phyloP scores from a whole-genome alignment of 2,888 invertebrate species.

The Protodeltote pygarga region DNA sequence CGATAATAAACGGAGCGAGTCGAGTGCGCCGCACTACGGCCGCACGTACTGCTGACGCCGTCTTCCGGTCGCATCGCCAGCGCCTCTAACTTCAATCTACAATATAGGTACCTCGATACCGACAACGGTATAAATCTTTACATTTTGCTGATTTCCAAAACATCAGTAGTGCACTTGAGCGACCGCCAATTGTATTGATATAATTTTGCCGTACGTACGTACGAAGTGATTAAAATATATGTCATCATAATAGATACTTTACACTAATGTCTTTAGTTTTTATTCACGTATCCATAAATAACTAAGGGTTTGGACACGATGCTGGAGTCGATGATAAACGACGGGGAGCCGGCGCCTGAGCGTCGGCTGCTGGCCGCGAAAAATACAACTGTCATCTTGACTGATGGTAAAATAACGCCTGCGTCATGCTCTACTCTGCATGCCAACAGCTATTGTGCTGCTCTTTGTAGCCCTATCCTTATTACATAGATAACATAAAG shows the following conservation, averaged over 20 bases:
- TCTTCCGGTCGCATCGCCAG: slow-evolving; percentile 66
- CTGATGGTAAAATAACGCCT: slow-evolving; percentile 82
- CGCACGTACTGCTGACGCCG: slow-evolving; percentile 77
- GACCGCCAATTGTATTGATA: slow-evolving; percentile 4
- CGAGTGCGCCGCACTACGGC: slow-evolving; percentile 68
- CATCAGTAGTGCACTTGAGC: slow-evolving; percentile 1
- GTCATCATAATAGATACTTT: neutral
- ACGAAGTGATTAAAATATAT: neutral
- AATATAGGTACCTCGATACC: slow-evolving; percentile 53
- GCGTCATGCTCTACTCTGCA: slow-evolving; percentile 80
- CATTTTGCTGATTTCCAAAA: slow-evolving; percentile 32
- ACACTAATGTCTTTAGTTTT: slow-evolving; percentile 28
- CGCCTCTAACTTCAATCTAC: slow-evolving; percentile 54
- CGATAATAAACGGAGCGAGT: slow-evolving; percentile 81
- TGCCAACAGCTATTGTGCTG: slow-evolving; percentile 78
- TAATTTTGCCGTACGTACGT: neutral
- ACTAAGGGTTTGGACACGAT: slow-evolving; percentile 71
- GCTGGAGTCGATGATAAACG: slow-evolving; percentile 81
- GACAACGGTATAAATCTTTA: slow-evolving; percentile 53
- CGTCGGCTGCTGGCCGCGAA: slow-evolving; percentile 82
- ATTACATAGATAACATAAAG: slow-evolving; percentile 73
- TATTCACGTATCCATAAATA: slow-evolving; percentile 71
- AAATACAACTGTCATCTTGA: slow-evolving; percentile 86
- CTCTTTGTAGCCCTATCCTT: slow-evolving; percentile 73
- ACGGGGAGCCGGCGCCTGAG: slow-evolving; percentile 75